phyloP scores from a whole-genome alignment of 1,140 invertebrate species.

The Heliconius hewitsoni region DNA sequence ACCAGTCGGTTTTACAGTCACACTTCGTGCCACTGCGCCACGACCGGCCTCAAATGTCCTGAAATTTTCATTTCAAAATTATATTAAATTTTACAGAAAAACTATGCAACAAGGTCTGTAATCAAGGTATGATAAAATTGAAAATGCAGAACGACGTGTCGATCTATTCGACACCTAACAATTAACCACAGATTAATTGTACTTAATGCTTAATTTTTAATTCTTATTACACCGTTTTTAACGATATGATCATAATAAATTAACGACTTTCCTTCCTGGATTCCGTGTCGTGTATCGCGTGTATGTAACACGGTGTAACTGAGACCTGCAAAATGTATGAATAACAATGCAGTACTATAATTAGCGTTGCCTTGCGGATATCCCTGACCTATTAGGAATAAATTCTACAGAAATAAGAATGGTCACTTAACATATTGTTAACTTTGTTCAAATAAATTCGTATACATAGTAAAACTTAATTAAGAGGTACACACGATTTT shows the following conservation, averaged over 20 bases:
- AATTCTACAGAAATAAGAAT: neutral
- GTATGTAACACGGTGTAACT: constrained; percentile 3
- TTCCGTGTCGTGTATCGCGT: constrained; percentile 22
- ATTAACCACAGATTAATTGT: neutral
- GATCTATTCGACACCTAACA: neutral
- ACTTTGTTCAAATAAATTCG: neutral
- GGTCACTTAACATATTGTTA: neutral
- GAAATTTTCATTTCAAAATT: no score
- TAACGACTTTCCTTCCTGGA: constrained; percentile 20
- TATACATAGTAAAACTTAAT: neutral
- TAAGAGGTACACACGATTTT: no score
- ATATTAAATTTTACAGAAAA: no score
- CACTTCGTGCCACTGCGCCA: no score
- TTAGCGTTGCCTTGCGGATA: neutral
- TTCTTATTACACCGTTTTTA: neutral
- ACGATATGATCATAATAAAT: constrained; percentile 19
- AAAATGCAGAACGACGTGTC: no score
- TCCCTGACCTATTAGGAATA: constrained; percentile 6
- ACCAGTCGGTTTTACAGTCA: no score
- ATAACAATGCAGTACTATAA: neutral
- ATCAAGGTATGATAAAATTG: no score
- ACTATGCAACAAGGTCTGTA: no score
- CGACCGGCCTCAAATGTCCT: no score
- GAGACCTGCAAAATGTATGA: constrained; percentile 17
- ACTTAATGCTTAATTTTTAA: neutral